phyloP scores from a whole-genome alignment of 2,797 vertebrate genomes.

The Champsocephalus gunnari region DNA sequence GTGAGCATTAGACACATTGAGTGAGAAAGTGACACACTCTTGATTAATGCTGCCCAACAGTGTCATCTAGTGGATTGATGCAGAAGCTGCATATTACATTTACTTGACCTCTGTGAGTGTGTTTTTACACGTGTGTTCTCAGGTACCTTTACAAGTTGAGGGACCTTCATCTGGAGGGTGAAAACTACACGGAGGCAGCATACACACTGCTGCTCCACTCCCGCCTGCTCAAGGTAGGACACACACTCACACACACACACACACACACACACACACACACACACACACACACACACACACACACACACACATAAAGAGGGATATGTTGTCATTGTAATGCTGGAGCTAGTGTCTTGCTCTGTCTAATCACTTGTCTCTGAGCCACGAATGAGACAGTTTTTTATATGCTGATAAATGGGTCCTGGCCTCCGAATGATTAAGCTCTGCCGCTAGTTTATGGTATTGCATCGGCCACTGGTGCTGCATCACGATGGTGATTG shows the following conservation, averaged over 20 bases:
- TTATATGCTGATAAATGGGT: slow-evolving; percentile 65
- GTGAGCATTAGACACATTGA: neutral
- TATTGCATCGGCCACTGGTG: slow-evolving; percentile 23
- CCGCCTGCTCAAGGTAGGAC: slow-evolving; percentile 92
- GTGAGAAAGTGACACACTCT: neutral
- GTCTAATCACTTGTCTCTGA: slow-evolving; percentile 47
- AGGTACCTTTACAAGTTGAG: slow-evolving; percentile 97
- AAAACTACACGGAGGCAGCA: slow-evolving; percentile 97
- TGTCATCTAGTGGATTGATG: slow-evolving; percentile 77
- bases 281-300: slow-evolving; percentile 20
- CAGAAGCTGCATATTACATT: slow-evolving; percentile 25
- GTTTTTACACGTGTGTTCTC: slow-evolving; percentile 2
- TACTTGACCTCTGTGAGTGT: slow-evolving; percentile 14
- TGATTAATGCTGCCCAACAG: slow-evolving; percentile 64
- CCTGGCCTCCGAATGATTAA: slow-evolving; percentile 61
- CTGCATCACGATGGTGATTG: slow-evolving; percentile 58
- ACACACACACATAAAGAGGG: neutral
- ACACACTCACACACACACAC: slow-evolving; percentile 32
- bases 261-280: slow-evolving; percentile 15
- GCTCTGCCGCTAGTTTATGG: slow-evolving; percentile 62
- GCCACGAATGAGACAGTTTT: slow-evolving; percentile 36
- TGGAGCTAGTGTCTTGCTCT: slow-evolving; percentile 19
- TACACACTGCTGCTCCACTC: slow-evolving; percentile 96
- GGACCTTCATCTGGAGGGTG: slow-evolving; percentile 96
- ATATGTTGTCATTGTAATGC: slow-evolving; percentile 25